A percentile compares a stretch with the other conserved stretches of the same genome.
Evolutionary conservation across 1,140 invertebrate genomes (phyloP).

Genomic region (Drosophila sproati): DNA sequence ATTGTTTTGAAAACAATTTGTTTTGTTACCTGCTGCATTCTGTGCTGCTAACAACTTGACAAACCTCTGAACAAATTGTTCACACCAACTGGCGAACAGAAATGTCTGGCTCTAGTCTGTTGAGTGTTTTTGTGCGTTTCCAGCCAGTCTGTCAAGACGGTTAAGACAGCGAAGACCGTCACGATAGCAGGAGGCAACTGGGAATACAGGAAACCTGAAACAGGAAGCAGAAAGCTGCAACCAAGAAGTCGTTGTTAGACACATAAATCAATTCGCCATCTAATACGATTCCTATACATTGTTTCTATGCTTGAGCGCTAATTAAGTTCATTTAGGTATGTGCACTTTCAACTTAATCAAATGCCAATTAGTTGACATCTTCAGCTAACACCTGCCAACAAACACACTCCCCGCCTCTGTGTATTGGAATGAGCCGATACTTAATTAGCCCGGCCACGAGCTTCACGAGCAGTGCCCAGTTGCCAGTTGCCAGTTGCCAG

Average conservation of each 20-base stretch:
- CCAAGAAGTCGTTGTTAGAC: not conserved
- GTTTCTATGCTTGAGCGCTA: not conserved
- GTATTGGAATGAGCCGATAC: not conserved
- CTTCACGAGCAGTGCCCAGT: not conserved
- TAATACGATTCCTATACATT: too few species aligned
- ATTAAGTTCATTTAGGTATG: conserved; percentile 27
- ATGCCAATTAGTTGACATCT: conserved; percentile 48
- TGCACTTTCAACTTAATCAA: conserved; percentile 45
- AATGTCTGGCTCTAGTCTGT: not conserved
- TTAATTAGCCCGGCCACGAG: conserved; percentile 33
- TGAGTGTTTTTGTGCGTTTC: not conserved
- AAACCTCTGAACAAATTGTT: too few species aligned
- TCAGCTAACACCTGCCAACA: not conserved
- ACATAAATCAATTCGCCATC: conserved; percentile 43
- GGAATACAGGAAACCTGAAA: not conserved
- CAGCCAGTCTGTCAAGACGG: too few species aligned
- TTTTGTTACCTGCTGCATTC: not conserved
- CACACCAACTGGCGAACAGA: too few species aligned
- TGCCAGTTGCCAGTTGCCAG: not conserved
- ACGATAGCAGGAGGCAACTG: conserved; percentile 10
- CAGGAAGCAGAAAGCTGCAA: conserved; percentile 22
- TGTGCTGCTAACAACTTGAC: too few species aligned
- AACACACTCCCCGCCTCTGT: not conserved
- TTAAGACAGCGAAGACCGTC: not conserved
- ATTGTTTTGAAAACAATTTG: not conserved